Base-by-base conservation (phyloP, 2,113 vertebrate genomes). In the Cottus gobio region DNA sequence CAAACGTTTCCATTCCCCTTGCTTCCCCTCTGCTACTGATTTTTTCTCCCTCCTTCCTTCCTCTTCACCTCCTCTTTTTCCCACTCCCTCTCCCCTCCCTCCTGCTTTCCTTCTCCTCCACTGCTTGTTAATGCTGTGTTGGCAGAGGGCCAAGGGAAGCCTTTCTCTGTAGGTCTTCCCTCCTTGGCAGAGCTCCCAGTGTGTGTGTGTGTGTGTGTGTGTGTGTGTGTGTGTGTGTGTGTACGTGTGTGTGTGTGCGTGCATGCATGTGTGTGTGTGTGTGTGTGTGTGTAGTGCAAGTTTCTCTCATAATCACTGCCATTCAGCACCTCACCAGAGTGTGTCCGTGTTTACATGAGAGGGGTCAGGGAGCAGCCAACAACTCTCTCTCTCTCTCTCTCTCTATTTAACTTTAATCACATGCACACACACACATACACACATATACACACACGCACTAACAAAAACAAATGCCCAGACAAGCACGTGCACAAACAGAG, bases 261-360 rank as follows among this genome's bases (percentile, higher is more conserved):
- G 79, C 75, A 65, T 75, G 71, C 75, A 56, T 70, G 80, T 83
- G 74, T 83, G 80, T 90, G 77, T 73, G 77, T 77, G 79, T 83
- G 67, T 75, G 76, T 79, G 82, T 79, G 79, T 79, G 70, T 79
- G 75, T 75, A 58, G 76, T 72, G 81, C 79, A 86, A 80, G 67
- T 37, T 71, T 89, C 75, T 79, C 83, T 89, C 92, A 94, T 94
- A 94, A 94, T 94, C 91, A 89, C 80, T 85, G 91, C 93, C 93
- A 93, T 94, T 95, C 94, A 94, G 92, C 90, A 87, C 91, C 91
- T 92, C 79, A 71, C 83, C 85, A 84, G 91, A 93, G 94, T 92
- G 93, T 92, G 93, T 94, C 92, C 84, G 68, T 95, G 93, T 94
- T 94, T 94, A 95, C 90, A 90, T 20, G 92, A 91, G 83, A 91